Evolutionary conservation across 2,888 invertebrate species (phyloP).

Genomic region (Drosophila buzzatii): DNA sequence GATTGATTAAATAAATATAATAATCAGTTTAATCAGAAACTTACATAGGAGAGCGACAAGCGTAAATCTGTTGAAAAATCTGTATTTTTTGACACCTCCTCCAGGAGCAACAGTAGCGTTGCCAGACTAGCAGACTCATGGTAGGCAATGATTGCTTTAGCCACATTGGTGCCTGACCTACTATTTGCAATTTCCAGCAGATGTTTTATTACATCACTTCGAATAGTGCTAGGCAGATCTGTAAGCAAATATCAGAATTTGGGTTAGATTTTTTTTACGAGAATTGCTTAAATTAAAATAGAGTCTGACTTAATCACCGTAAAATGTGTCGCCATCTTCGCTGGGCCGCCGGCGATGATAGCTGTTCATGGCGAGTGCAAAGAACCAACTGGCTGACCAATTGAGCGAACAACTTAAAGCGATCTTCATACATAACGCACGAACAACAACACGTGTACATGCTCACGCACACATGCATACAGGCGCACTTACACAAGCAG

Average conservation of each 20-base stretch:
- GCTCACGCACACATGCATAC: not conserved
- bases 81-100: constrained; percentile 80
- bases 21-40: constrained; percentile 20
- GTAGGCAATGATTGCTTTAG: constrained; percentile 74
- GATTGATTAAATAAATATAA: not conserved
- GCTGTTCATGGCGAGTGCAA: constrained; percentile 37
- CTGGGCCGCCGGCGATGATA: constrained; percentile 29
- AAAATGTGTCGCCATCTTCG: constrained; percentile 15
- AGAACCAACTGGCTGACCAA: constrained; percentile 39
- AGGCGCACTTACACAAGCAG: not conserved
- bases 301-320: constrained; percentile 67
- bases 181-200: constrained; percentile 66
- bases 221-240: constrained; percentile 15
- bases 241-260: constrained; percentile 20
- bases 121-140: constrained; percentile 64
- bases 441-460: constrained; percentile 42
- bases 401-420: constrained; percentile 2
- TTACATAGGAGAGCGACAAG: constrained; percentile 81
- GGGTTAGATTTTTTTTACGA: not conserved
- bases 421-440: constrained; percentile 31
- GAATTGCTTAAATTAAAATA: constrained; percentile 50
- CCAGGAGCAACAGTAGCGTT: constrained; percentile 73
- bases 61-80: constrained; percentile 79
- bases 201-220: constrained; percentile 18
- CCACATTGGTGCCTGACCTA: constrained; percentile 77